Conservation (phyloP, 2,797 vertebrate species). For the Malurus splendens region DNA sequence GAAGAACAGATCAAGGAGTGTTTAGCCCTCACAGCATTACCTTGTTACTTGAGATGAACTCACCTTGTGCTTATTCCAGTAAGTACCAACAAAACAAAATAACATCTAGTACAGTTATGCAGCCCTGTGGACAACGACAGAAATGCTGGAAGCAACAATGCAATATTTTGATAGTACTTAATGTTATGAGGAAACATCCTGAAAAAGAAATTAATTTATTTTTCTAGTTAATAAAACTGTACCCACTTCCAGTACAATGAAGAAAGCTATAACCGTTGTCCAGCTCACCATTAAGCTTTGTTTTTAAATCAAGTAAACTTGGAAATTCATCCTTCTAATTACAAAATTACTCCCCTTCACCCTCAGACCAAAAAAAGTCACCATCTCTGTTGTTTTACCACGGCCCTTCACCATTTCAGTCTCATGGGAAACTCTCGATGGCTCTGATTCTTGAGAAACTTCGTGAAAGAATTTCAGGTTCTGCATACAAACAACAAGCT, state of each 20-base stretch:
- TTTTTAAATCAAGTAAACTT: not conserved
- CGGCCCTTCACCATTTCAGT: not conserved
- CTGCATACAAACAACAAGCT: not conserved
- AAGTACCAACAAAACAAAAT: not conserved
- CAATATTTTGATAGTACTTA: not conserved
- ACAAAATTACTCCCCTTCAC: not conserved
- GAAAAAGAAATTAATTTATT: not conserved
- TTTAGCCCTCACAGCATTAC: not conserved
- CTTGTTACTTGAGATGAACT: not conserved
- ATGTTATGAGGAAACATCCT: not conserved
- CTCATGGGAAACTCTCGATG: not conserved
- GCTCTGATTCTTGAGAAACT: not conserved
- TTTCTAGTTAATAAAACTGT: not conserved
- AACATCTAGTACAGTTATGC: not conserved
- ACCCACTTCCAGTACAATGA: not conserved
- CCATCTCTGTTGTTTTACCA: not conserved
- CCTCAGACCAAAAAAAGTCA: not conserved
- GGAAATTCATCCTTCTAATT: not conserved
- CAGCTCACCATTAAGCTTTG: rapidly evolving
- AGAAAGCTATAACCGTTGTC: not conserved
- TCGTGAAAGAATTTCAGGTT: not conserved
- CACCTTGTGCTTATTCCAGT: not conserved
- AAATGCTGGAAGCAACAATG: not conserved
- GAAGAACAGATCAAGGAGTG: not conserved
- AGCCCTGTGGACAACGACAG: not conserved